These are phyloP conservation scores for Microctenopoma steveboyesi DNA, from an alignment of 2,797 vertebrate species.

Conservation along the genomic window DNA sequence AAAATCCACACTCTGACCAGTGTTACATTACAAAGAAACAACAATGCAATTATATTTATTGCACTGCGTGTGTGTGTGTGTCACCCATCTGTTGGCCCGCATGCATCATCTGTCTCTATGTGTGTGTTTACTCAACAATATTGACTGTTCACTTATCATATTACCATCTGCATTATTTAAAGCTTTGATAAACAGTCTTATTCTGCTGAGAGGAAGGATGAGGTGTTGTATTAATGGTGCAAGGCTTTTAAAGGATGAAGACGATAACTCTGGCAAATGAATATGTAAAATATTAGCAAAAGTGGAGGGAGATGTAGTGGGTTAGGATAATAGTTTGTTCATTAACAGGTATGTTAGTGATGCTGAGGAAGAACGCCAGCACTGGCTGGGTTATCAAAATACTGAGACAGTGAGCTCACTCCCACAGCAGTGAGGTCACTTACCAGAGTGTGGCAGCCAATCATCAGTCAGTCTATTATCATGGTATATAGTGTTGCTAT, in stretches of 20 bases:
- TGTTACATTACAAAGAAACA: conserved; percentile 47
- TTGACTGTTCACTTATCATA: conserved; percentile 78
- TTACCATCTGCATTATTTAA: conserved; percentile 84
- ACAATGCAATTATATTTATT: conserved; percentile 34
- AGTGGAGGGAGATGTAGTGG: not conserved
- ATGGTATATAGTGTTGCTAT: conserved; percentile 82
- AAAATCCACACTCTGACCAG: conserved; percentile 55
- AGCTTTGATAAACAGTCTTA: conserved; percentile 74
- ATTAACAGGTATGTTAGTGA: conserved; percentile 57
- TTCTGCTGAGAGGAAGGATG: conserved; percentile 42
- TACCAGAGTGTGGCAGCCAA: conserved; percentile 75
- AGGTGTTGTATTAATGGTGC: conserved; percentile 33
- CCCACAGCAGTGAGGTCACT: conserved; percentile 78
- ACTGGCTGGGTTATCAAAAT: conserved; percentile 74
- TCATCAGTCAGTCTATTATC: conserved; percentile 79
- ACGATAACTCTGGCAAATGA: conserved; percentile 30
- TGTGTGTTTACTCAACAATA: conserved; percentile 72
- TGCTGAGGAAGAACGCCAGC: conserved; percentile 45
- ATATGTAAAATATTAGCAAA: conserved; percentile 27
- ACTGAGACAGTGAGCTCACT: conserved; percentile 80
- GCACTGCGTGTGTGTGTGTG: conserved; percentile 1
- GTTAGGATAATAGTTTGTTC: conserved; percentile 21
- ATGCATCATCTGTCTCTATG: conserved; percentile 39
- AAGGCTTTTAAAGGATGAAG: conserved; percentile 24
- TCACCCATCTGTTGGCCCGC: not conserved